A percentile compares a stretch with the other conserved stretches of the same genome.
phyloP scores from a whole-genome alignment of 2,113 vertebrate species.

The Nanorana parkeri region DNA sequence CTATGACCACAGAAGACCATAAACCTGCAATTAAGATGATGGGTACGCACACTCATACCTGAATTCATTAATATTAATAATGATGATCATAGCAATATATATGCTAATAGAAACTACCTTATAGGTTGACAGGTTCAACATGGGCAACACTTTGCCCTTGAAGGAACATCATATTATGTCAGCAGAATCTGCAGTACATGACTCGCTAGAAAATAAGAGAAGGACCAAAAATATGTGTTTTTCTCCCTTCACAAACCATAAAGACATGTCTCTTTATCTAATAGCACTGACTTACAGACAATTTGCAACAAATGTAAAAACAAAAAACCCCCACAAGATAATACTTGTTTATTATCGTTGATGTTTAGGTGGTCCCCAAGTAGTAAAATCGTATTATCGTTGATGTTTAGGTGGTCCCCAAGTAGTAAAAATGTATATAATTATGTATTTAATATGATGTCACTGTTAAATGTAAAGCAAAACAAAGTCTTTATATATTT shows the following conservation, averaged over 20 bases:
- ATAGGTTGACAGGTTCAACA: constrained; percentile 50
- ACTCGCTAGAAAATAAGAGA: neutral
- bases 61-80: constrained; percentile 56
- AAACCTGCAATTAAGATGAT: constrained; percentile 44
- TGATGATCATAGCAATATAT: constrained; percentile 54
- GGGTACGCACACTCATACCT: constrained; percentile 41
- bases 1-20: neutral
- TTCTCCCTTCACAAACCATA: neutral
- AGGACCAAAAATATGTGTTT: neutral
- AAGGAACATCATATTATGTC: constrained; percentile 39
- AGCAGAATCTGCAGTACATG: constrained; percentile 12
- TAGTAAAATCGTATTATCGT: too few species aligned
- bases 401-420: too few species aligned
- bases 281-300: neutral
- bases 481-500: too few species aligned
- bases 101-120: constrained; percentile 51
- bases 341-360: too few species aligned
- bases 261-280: too few species aligned
- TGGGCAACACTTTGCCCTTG: constrained; percentile 43
- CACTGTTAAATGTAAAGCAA: too few species aligned
- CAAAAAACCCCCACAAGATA: too few species aligned
- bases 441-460: too few species aligned
- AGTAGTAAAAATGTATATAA: too few species aligned
- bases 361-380: too few species aligned
- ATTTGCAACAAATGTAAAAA: too few species aligned